Conservation (phyloP, 2,888 invertebrate species). For the Brachyptera putata region DNA sequence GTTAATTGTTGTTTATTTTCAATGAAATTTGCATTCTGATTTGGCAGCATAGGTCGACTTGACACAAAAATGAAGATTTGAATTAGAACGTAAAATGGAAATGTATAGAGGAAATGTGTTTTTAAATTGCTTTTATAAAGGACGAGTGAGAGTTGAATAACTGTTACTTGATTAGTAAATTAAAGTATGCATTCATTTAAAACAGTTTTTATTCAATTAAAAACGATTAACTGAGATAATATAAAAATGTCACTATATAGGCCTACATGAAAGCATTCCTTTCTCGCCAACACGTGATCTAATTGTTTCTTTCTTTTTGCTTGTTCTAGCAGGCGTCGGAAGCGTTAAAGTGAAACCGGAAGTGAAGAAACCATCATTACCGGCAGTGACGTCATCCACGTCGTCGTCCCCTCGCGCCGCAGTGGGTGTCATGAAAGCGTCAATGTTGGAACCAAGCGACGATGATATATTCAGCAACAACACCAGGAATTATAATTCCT, state of each 20-base stretch:
- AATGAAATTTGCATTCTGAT: too few species aligned
- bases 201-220: too few species aligned
- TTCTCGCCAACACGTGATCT: slow-evolving; percentile 1
- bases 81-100: too few species aligned
- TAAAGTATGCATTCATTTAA: not conserved
- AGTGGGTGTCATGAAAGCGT: slow-evolving; percentile 20
- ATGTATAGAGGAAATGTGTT: too few species aligned
- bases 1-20: too few species aligned
- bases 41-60: too few species aligned
- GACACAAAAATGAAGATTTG: too few species aligned
- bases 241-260: too few species aligned
- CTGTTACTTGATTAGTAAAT: not conserved
- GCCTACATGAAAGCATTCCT: not conserved
- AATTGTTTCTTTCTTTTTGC: not conserved
- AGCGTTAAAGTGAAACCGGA: slow-evolving; percentile 18
- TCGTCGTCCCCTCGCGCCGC: not conserved
- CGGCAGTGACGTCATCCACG: not conserved
- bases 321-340: slow-evolving; percentile 12
- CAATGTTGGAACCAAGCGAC: slow-evolving; percentile 48
- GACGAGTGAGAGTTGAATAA: too few species aligned
- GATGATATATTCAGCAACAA: slow-evolving; percentile 69
- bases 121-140: too few species aligned
- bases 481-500: slow-evolving; percentile 54
- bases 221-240: too few species aligned
- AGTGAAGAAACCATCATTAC: not conserved